phyloP scores from a whole-genome alignment of 2,797 vertebrate species.

The Nasua narica region DNA sequence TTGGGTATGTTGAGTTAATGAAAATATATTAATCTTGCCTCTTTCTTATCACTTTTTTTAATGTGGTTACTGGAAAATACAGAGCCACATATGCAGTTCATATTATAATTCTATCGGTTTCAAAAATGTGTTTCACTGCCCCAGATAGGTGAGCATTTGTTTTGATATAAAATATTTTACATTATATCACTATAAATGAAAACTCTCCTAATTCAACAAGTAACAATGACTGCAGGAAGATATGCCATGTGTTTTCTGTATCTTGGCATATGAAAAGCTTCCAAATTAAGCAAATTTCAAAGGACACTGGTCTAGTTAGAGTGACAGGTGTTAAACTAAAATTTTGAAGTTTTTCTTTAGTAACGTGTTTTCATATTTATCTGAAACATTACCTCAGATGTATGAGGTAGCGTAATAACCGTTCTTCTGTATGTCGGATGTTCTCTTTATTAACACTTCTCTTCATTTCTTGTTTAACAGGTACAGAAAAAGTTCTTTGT shows the following conservation, averaged over 20 bases:
- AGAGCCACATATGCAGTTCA: not conserved
- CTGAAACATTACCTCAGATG: constrained; percentile 93
- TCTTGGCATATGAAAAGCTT: not conserved
- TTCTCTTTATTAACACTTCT: constrained; percentile 90
- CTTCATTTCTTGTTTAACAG: constrained; percentile 92
- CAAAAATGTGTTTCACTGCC: not conserved
- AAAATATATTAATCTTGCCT: not conserved
- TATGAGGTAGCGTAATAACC: constrained; percentile 98
- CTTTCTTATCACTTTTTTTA: not conserved
- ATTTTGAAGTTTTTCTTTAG: not conserved
- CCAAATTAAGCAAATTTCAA: not conserved
- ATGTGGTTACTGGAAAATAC: not conserved
- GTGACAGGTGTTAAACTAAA: not conserved
- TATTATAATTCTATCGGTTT: not conserved
- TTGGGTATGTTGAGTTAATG: constrained; percentile 1
- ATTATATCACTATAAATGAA: not conserved
- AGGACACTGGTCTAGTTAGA: not conserved
- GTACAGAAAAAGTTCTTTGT: constrained; percentile 99
- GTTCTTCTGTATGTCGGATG: constrained; percentile 87
- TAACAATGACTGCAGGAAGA: not conserved
- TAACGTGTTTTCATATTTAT: not conserved
- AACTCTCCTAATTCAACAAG: not conserved
- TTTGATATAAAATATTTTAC: not conserved
- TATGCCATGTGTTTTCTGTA: not conserved
- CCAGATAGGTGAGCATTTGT: not conserved